phyloP scores from a whole-genome alignment of 2,797 vertebrate genomes.

The Ara ararauna region DNA sequence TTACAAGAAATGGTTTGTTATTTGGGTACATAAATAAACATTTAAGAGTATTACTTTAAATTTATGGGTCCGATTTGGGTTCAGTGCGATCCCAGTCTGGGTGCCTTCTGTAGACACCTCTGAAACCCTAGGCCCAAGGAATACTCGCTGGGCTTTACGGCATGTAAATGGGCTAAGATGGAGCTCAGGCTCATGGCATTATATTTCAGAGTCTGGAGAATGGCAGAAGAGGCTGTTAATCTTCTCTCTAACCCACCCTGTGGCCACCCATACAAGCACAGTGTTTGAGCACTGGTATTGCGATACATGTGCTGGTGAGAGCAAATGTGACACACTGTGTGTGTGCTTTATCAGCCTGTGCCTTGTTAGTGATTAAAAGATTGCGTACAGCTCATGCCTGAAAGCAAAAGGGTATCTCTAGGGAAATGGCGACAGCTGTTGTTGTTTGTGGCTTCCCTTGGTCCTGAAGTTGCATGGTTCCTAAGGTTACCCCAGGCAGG shows the following conservation, averaged over 20 bases:
- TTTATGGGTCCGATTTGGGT: background rate
- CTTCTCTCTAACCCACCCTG: background rate
- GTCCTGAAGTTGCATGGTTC: background rate
- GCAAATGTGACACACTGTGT: accelerated
- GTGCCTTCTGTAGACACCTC: background rate
- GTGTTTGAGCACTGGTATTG: background rate
- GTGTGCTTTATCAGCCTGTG: background rate
- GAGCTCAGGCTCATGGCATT: accelerated
- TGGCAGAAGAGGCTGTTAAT: background rate
- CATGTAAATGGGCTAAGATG: background rate
- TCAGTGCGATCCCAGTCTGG: background rate
- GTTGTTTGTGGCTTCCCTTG: background rate
- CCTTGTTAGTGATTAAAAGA: background rate
- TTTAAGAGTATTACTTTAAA: background rate
- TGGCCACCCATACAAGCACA: background rate
- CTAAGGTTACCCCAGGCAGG: background rate
- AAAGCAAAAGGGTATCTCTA: background rate
- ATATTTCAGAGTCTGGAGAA: background rate
- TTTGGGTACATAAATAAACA: background rate
- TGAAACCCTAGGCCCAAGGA: background rate
- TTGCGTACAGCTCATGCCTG: background rate
- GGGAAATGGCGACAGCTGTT: background rate
- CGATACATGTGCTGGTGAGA: accelerated
- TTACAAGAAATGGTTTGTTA: background rate
- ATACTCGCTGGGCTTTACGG: background rate